Percentiles rank a stretch among this genome's conserved stretches.
These are phyloP conservation scores for Pseudochirops corinnae DNA, from an alignment of 2,797 vertebrate species.

Conservation along the genomic window DNA sequence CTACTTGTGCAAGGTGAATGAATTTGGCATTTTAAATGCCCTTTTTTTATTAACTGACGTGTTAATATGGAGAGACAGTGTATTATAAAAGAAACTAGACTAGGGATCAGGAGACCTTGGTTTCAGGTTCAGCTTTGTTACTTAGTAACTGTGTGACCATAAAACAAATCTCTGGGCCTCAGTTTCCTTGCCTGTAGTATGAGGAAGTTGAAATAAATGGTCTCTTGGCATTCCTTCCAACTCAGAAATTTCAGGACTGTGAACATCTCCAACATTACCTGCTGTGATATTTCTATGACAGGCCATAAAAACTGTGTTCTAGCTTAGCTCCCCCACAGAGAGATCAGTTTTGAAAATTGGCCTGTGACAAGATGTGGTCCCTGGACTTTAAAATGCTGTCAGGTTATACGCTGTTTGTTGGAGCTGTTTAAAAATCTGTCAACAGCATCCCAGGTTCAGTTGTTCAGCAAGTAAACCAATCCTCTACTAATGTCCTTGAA, in stretches of 20 bases:
- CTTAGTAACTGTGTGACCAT: conserved; percentile 8
- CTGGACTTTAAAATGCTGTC: conserved; percentile 73
- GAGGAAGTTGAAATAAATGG: conserved; percentile 33
- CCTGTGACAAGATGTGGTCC: conserved; percentile 66
- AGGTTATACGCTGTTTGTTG: conserved; percentile 66
- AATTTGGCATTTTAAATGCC: background rate
- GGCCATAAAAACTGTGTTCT: conserved; percentile 66
- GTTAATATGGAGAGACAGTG: background rate
- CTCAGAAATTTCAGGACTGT: conserved; percentile 63
- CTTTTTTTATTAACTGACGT: background rate
- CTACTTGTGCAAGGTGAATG: background rate
- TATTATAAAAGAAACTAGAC: background rate
- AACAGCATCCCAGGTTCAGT: conserved; percentile 69
- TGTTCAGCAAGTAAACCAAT: conserved; percentile 58
- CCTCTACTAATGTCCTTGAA: conserved; percentile 59
- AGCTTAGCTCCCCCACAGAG: conserved; percentile 60
- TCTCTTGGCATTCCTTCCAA: conserved; percentile 45
- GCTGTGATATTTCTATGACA: conserved; percentile 65
- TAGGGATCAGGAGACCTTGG: background rate
- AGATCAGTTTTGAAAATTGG: conserved; percentile 75
- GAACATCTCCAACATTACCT: conserved; percentile 63
- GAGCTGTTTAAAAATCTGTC: conserved; percentile 74
- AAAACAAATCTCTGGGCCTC: conserved; percentile 20
- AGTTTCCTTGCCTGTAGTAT: conserved; percentile 18
- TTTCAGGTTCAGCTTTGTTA: background rate